phyloP scores from a whole-genome alignment of 2,797 vertebrate genomes.

The Tragelaphus oryx region DNA sequence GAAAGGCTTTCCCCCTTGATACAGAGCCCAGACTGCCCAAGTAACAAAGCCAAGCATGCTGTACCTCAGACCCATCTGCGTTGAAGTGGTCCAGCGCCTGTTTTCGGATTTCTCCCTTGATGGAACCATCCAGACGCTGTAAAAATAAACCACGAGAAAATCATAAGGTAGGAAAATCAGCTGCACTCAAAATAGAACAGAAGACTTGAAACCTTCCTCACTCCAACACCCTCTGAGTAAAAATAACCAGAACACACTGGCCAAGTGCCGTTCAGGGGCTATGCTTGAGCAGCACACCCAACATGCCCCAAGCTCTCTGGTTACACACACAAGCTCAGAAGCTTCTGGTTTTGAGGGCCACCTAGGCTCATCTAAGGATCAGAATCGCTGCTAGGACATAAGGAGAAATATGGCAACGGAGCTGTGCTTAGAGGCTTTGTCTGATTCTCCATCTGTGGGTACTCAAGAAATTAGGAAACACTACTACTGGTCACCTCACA shows the following conservation, averaged over 20 bases:
- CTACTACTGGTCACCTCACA: not conserved
- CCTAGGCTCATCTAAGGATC: not conserved
- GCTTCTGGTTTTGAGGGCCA: not conserved
- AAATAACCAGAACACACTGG: conserved; percentile 84
- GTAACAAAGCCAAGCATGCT: not conserved
- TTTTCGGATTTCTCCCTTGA: conserved; percentile 98
- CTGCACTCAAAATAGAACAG: conserved; percentile 54
- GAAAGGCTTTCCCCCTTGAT: not conserved
- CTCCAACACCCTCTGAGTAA: conserved; percentile 86
- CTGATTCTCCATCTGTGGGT: not conserved
- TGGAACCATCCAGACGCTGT: conserved; percentile 97
- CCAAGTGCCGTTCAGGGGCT: conserved; percentile 33
- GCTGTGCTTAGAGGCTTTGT: not conserved
- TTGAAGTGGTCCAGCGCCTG: conserved; percentile 99
- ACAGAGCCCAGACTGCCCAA: not conserved
- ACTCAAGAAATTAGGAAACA: not conserved
- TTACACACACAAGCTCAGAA: conserved; percentile 76
- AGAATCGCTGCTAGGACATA: not conserved
- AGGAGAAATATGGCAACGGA: not conserved
- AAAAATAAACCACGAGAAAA: conserved; percentile 65
- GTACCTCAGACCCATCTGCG: conserved; percentile 98
- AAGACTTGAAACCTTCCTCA: conserved; percentile 57
- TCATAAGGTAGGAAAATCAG: conserved; percentile 59
- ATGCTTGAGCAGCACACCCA: conserved; percentile 65
- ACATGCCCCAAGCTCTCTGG: conserved; percentile 69